Conservation (phyloP, 23 tunicate species). For the Trididemnum clinides region DNA sequence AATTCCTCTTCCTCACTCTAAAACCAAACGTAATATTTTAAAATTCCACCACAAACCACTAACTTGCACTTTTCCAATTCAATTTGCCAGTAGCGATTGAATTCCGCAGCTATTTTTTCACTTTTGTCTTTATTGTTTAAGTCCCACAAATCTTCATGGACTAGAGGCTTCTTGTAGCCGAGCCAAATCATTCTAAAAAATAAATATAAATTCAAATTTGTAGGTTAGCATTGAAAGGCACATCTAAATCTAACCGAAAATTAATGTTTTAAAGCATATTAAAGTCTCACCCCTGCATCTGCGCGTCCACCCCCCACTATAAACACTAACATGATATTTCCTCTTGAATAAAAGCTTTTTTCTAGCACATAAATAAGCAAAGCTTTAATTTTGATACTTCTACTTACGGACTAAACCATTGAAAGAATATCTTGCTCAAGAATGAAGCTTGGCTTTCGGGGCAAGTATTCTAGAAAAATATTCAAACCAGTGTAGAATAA, state of each 20-base stretch:
- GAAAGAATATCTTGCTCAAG: slow-evolving; percentile 56
- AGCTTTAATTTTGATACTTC: too few species aligned
- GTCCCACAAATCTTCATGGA: slow-evolving; percentile 63
- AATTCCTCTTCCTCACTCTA: too few species aligned
- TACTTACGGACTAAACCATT: slow-evolving; percentile 90
- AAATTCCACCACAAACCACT: too few species aligned
- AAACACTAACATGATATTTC: too few species aligned
- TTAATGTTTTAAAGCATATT: too few species aligned
- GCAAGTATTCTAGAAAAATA: slow-evolving; percentile 41
- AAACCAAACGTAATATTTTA: too few species aligned
- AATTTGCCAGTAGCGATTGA: slow-evolving; percentile 26
- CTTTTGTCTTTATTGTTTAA: slow-evolving; percentile 57
- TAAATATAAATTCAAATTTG: neutral
- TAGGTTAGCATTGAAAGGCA: too few species aligned
- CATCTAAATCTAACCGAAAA: too few species aligned
- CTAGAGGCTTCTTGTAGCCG: slow-evolving; percentile 68
- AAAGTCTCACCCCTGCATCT: too few species aligned
- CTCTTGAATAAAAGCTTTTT: too few species aligned
- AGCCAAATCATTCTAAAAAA: slow-evolving; percentile 55
- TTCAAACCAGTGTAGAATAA: neutral
- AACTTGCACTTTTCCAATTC: slow-evolving; percentile 57
- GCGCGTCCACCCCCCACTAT: too few species aligned
- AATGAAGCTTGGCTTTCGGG: slow-evolving; percentile 64
- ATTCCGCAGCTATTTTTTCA: slow-evolving; percentile 22
- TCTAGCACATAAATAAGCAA: too few species aligned